These are phyloP conservation scores for Drosophila nr. medialis DNA, from an alignment of 2,888 invertebrate genomes.

Conservation along the genomic window DNA sequence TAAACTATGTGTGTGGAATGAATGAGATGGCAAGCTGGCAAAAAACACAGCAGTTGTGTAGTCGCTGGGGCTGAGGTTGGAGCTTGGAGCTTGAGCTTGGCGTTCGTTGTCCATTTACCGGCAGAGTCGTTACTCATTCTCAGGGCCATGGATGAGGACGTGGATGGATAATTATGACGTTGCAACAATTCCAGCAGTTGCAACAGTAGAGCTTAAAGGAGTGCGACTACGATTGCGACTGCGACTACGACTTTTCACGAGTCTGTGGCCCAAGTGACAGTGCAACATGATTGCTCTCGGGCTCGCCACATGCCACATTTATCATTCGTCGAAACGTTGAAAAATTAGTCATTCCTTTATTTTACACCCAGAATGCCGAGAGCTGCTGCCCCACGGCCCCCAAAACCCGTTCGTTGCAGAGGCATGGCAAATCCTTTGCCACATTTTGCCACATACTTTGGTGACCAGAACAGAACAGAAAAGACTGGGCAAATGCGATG, in stretches of 20 bases:
- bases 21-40: constrained; percentile 12
- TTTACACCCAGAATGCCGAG: constrained; percentile 79
- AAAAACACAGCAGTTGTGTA: constrained; percentile 41
- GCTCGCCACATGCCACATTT: constrained; percentile 80
- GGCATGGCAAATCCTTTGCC: constrained; percentile 62
- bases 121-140: constrained; percentile 76
- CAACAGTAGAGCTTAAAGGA: constrained; percentile 37
- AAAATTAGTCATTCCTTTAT: constrained; percentile 80
- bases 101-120: constrained; percentile 69
- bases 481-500: constrained; percentile 1
- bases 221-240: constrained; percentile 22
- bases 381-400: constrained; percentile 46
- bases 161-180: constrained; percentile 80
- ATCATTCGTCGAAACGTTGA: constrained; percentile 80
- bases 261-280: constrained; percentile 70
- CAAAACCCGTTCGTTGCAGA: constrained; percentile 41
- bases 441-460: constrained; percentile 46
- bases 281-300: constrained; percentile 81
- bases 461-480: constrained; percentile 15
- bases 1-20: constrained; percentile 30
- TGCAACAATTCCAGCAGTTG: constrained; percentile 75
- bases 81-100: constrained; percentile 10
- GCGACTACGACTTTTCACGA: constrained; percentile 9
- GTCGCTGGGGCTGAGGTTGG: constrained; percentile 18
- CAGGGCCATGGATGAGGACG: constrained; percentile 66